phyloP scores from a whole-genome alignment of 2,888 invertebrate genomes.

The Parnassius mnemosyne region DNA sequence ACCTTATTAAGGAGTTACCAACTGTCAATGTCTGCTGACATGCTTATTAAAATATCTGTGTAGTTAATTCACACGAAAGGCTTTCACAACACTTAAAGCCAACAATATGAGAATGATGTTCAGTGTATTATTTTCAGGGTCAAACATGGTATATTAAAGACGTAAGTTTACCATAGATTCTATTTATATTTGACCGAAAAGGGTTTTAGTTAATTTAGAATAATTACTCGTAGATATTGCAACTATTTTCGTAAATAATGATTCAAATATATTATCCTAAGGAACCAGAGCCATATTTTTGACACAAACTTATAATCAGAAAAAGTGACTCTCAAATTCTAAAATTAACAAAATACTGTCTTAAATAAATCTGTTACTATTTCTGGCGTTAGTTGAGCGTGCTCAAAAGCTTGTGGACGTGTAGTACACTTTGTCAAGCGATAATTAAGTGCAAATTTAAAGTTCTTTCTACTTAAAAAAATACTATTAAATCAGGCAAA shows the following conservation, averaged over 20 bases:
- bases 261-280: too few relatives aligned
- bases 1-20: constrained; percentile 37
- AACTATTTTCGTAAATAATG: too few relatives aligned
- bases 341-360: too few relatives aligned
- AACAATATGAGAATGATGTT: constrained; percentile 23
- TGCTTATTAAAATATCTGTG: constrained; percentile 41
- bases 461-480: too few relatives aligned
- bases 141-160: background rate
- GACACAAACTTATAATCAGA: too few relatives aligned
- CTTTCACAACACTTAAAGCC: constrained; percentile 22
- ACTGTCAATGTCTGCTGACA: constrained; percentile 63
- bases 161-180: too few relatives aligned
- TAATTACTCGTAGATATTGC: too few relatives aligned
- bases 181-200: too few relatives aligned
- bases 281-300: too few relatives aligned
- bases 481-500: too few relatives aligned
- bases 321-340: too few relatives aligned
- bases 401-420: constrained; percentile 19
- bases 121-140: constrained; percentile 1
- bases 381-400: constrained; percentile 24
- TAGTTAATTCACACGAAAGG: background rate
- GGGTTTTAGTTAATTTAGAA: too few relatives aligned
- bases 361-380: background rate
- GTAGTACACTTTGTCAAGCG: constrained; percentile 18
- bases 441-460: background rate